A percentile compares a stretch with the other conserved stretches of the same genome.
These are phyloP conservation scores for Alectoris magna DNA, from an alignment of 2,797 vertebrate genomes.

Conservation along the genomic window DNA sequence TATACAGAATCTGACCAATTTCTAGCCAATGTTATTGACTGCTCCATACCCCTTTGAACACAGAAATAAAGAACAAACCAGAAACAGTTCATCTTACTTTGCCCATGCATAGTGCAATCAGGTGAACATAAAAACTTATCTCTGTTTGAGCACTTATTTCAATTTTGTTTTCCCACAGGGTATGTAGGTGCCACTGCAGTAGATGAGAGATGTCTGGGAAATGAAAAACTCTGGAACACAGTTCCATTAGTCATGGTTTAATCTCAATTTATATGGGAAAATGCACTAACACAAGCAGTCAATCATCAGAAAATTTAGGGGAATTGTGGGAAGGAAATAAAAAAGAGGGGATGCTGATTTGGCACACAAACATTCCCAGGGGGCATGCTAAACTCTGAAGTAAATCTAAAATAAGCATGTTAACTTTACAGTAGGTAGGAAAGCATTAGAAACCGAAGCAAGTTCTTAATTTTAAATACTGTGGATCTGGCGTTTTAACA, in stretches of 20 bases:
- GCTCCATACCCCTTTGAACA: neutral
- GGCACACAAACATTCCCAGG: neutral
- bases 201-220: neutral
- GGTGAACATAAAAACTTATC: neutral
- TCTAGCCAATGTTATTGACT: neutral
- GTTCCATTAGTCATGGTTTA: neutral
- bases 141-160: neutral
- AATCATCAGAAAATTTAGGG: neutral
- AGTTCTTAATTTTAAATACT: neutral
- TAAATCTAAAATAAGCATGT: neutral
- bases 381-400: neutral
- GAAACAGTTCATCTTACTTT: neutral
- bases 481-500: neutral
- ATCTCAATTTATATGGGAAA: neutral
- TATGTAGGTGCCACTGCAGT: neutral
- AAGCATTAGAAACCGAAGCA: neutral
- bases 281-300: neutral
- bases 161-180: neutral
- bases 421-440: neutral
- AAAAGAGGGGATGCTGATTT: neutral
- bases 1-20: neutral
- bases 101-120: neutral
- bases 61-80: slow-evolving; percentile 4
- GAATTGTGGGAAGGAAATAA: neutral
- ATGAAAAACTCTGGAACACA: neutral